phyloP scores from a whole-genome alignment of 1,140 invertebrate species.

The Maconellicoccus hirsutus region DNA sequence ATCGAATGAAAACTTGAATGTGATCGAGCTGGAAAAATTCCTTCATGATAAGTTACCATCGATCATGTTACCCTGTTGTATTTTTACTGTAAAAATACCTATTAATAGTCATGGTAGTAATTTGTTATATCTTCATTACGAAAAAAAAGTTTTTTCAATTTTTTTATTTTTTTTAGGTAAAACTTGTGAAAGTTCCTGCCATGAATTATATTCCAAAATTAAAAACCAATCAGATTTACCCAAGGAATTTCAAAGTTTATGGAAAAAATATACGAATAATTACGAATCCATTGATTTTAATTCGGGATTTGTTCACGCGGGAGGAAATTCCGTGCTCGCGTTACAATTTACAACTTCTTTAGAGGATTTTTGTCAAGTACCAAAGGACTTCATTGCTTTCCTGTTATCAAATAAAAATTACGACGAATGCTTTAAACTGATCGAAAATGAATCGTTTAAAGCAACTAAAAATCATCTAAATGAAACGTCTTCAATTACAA shows the following conservation, averaged over 20 bases:
- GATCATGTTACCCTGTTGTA: not conserved
- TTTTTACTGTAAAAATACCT: slow-evolving; percentile 30
- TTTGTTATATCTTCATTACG: slow-evolving; percentile 15
- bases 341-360: slow-evolving; percentile 24
- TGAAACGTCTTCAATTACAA: not conserved
- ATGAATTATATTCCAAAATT: not conserved
- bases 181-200: not conserved
- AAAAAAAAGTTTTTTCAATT: not conserved
- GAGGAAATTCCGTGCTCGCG: slow-evolving; percentile 4
- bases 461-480: not conserved
- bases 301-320: not conserved
- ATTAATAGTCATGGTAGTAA: slow-evolving; percentile 36
- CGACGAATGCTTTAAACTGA: not conserved
- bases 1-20: not conserved
- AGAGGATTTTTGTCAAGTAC: slow-evolving; percentile 19
- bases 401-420: not conserved
- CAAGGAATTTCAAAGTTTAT: not conserved
- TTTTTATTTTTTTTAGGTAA: not conserved
- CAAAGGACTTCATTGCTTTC: not conserved
- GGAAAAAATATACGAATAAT: not conserved
- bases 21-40: not conserved
- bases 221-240: not conserved
- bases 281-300: not conserved
- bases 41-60: not conserved
- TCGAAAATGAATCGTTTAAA: not conserved